These are phyloP conservation scores for Sebastes oblongus DNA, from an alignment of 2,797 vertebrate species.

Conservation along the genomic window DNA sequence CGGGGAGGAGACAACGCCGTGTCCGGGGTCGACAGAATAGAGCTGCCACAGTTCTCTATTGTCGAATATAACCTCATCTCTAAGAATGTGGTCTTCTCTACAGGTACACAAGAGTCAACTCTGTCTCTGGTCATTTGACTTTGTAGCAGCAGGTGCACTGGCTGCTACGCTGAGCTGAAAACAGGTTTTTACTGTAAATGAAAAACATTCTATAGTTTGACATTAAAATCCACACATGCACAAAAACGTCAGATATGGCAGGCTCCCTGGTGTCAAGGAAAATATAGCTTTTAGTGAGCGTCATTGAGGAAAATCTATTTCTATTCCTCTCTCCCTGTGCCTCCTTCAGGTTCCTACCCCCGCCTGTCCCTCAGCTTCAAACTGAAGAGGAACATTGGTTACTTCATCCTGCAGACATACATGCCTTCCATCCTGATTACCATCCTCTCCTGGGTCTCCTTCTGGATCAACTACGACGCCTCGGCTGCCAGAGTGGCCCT, in stretches of 20 bases:
- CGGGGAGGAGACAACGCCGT: conserved; percentile 94
- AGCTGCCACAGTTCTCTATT: conserved; percentile 98
- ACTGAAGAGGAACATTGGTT: conserved; percentile 99
- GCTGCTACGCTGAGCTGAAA: neutral
- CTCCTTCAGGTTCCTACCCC: conserved; percentile 92
- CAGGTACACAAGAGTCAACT: conserved; percentile 79
- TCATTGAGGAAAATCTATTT: conserved; percentile 62
- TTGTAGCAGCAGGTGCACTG: neutral
- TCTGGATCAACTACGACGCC: conserved; percentile 98
- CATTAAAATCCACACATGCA: neutral
- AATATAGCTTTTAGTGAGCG: conserved; percentile 45
- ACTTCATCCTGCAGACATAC: conserved; percentile 99
- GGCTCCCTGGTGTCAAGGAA: conserved; percentile 20
- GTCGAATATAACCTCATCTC: conserved; percentile 98
- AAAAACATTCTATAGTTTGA: neutral
- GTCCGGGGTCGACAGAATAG: conserved; percentile 95
- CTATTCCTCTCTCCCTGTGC: conserved; percentile 43
- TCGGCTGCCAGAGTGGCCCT: conserved; percentile 98
- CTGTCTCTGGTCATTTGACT: neutral
- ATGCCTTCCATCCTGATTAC: conserved; percentile 99
- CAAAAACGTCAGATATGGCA: neutral
- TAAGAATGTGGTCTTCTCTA: conserved; percentile 98
- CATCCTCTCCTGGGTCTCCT: conserved; percentile 98
- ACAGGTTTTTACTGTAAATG: neutral
- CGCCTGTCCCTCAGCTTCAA: conserved; percentile 99